phyloP scores from a whole-genome alignment of 2,797 vertebrate species.

The Pseudochaenichthys georgianus region DNA sequence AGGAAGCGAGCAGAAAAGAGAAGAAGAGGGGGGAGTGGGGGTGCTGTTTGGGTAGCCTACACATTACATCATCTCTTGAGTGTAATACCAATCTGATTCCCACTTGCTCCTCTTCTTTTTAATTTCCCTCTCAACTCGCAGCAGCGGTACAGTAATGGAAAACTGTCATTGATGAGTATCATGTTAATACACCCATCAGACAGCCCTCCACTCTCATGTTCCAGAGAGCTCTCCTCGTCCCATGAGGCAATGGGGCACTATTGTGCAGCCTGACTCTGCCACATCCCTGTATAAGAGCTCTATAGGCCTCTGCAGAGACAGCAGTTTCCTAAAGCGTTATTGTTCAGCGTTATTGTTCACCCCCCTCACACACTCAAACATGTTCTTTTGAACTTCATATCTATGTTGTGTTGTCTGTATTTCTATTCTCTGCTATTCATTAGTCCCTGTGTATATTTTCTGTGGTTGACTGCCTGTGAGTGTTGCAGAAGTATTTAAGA shows the following conservation, averaged over 20 bases:
- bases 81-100: constrained; percentile 48
- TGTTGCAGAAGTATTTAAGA: constrained; percentile 11
- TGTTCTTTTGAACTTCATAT: constrained; percentile 62
- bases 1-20: constrained; percentile 61
- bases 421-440: constrained; percentile 20
- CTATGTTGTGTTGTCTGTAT: constrained; percentile 15
- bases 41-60: constrained; percentile 62
- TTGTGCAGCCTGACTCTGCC: constrained; percentile 62
- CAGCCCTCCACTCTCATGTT: constrained; percentile 49
- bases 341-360: constrained; percentile 40
- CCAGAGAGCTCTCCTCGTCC: constrained; percentile 71
- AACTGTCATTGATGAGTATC: constrained; percentile 41
- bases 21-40: constrained; percentile 50
- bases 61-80: constrained; percentile 77
- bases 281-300: constrained; percentile 58
- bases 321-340: constrained; percentile 72
- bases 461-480: background rate
- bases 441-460: constrained; percentile 10
- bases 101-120: constrained; percentile 23
- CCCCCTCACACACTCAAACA: constrained; percentile 49
- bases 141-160: constrained; percentile 37
- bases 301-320: constrained; percentile 69
- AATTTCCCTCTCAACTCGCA: constrained; percentile 9
- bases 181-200: constrained; percentile 45
- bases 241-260: constrained; percentile 64